phyloP scores from a whole-genome alignment of 2,888 invertebrate species.

The Julus scanicus region DNA sequence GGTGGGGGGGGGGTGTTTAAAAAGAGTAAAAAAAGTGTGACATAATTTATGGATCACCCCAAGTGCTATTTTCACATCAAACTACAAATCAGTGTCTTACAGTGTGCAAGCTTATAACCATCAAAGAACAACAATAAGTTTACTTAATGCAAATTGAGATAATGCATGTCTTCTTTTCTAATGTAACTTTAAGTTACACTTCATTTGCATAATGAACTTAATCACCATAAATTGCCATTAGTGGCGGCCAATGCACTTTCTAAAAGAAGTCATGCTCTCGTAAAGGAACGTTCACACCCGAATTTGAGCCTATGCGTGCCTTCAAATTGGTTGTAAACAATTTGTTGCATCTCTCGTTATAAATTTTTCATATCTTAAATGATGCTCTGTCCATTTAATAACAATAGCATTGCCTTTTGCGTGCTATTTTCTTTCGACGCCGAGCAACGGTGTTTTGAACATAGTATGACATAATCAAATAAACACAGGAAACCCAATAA shows the following conservation, averaged over 20 bases:
- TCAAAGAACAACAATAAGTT: not conserved
- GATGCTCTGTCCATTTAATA: not conserved
- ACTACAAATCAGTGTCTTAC: not conserved
- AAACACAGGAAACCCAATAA: constrained; percentile 1
- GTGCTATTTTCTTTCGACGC: not conserved
- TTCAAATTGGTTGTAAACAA: not conserved
- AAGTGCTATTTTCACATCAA: too few relatives aligned
- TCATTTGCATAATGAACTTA: not conserved
- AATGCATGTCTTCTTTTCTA: not conserved
- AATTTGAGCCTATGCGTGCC: not conserved
- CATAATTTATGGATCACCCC: too few relatives aligned
- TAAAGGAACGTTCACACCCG: too few relatives aligned
- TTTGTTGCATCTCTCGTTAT: not conserved
- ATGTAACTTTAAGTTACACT: not conserved
- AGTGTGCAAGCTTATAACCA: not conserved
- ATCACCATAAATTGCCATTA: not conserved
- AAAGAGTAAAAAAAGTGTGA: too few relatives aligned
- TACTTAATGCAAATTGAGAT: not conserved
- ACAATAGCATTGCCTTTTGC: not conserved
- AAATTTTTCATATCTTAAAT: not conserved
- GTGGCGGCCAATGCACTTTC: not conserved
- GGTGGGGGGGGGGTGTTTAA: too few relatives aligned
- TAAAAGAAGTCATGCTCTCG: not conserved
- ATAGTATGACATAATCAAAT: constrained; percentile 31
- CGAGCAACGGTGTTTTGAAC: not conserved